phyloP scores from a whole-genome alignment of 2,113 vertebrate genomes.

The Coregonus clupeaformis region DNA sequence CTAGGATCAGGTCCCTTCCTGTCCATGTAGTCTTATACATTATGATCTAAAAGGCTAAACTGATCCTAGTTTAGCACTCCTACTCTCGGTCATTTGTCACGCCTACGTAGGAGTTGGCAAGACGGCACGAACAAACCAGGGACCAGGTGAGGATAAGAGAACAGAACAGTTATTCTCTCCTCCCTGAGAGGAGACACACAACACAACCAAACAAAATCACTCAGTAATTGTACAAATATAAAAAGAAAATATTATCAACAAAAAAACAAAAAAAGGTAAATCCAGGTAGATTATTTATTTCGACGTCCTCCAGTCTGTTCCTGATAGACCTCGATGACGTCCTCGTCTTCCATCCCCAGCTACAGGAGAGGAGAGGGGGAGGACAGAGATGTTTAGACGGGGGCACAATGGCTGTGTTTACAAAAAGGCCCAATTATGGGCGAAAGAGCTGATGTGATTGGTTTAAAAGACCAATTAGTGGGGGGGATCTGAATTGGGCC shows the following conservation, averaged over 20 bases:
- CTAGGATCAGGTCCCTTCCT: too few relatives aligned
- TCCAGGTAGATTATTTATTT: slow-evolving; percentile 50
- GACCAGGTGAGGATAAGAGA: too few relatives aligned
- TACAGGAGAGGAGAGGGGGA: slow-evolving; percentile 36
- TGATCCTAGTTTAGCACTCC: background rate
- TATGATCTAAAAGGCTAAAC: too few relatives aligned
- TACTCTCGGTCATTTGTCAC: background rate
- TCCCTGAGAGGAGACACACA: background rate
- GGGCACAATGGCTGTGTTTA: too few relatives aligned
- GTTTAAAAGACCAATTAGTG: too few relatives aligned
- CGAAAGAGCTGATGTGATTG: too few relatives aligned
- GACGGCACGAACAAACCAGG: too few relatives aligned
- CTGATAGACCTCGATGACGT: slow-evolving; percentile 99
- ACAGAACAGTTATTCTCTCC: background rate
- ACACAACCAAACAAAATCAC: background rate
- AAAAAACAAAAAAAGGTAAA: background rate
- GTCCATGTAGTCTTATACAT: too few relatives aligned
- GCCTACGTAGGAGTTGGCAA: too few relatives aligned
- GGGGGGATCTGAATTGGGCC: too few relatives aligned
- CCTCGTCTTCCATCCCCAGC: slow-evolving; percentile 99
- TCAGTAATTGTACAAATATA: background rate
- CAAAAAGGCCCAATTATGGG: too few relatives aligned
- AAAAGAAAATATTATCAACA: background rate
- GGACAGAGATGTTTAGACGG: too few relatives aligned
- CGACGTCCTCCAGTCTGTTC: slow-evolving; percentile 98